phyloP scores from a whole-genome alignment of 2,888 invertebrate species.

The Dryococelus australis region DNA sequence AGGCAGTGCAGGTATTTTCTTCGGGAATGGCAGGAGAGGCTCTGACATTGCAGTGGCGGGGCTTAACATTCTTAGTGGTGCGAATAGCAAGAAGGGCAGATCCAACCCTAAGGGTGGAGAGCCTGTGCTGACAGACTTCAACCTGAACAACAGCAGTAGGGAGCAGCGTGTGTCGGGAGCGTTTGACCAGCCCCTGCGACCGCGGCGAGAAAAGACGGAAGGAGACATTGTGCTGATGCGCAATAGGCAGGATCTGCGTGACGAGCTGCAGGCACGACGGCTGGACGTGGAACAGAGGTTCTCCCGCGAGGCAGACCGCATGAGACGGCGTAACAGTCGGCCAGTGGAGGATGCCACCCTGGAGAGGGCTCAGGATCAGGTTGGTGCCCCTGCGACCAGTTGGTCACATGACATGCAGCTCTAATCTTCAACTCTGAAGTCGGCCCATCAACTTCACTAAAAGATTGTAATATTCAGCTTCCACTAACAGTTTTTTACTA shows the following conservation, averaged over 20 bases:
- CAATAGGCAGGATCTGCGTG: slow-evolving; percentile 62
- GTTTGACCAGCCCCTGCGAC: slow-evolving; percentile 60
- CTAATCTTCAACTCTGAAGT: background rate
- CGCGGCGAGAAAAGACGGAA: slow-evolving; percentile 88
- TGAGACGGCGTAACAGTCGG: slow-evolving; percentile 56
- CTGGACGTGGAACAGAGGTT: slow-evolving; percentile 60
- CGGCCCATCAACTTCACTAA: background rate
- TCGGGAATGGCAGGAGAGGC: slow-evolving; percentile 48
- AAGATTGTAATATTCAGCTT: background rate
- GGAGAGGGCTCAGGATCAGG: background rate
- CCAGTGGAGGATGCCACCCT: slow-evolving; percentile 26
- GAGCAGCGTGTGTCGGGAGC: slow-evolving; percentile 55
- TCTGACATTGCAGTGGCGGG: slow-evolving; percentile 49
- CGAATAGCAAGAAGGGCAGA: slow-evolving; percentile 18
- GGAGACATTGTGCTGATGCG: slow-evolving; percentile 83
- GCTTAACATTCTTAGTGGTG: slow-evolving; percentile 27
- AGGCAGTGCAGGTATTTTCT: slow-evolving; percentile 39
- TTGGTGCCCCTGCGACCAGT: background rate
- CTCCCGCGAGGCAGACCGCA: slow-evolving; percentile 58
- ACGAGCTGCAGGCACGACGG: slow-evolving; percentile 60
- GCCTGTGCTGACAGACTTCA: slow-evolving; percentile 74
- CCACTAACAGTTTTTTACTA: background rate
- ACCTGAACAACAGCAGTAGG: slow-evolving; percentile 58
- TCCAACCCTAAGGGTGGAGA: slow-evolving; percentile 62
- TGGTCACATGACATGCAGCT: slow-evolving; percentile 3